Evolutionary conservation across 2,888 invertebrate species (phyloP), one percentile per base, ranked within the genome.

Genomic region (Drepana falcataria): DNA sequence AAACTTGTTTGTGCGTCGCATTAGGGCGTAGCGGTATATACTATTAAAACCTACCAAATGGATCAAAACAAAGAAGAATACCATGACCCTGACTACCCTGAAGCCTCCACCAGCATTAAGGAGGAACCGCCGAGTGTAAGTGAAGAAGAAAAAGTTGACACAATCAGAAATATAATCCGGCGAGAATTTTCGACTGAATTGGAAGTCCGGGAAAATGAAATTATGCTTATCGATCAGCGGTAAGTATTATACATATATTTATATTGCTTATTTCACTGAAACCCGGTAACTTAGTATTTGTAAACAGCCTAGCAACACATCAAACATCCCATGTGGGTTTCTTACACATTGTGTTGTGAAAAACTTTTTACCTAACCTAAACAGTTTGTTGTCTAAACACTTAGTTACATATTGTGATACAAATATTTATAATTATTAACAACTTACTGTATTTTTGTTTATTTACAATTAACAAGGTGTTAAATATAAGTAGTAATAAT

Each of bases 171-270:
- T 35, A 94, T 96, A 53, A 92, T 97, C 40, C 92, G 93, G 63
- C 91, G 91, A 56, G 95, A 96, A 81, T 96, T 97, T 84, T 88
- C 93, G 49, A 92, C 91, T 51, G 96, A 97, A 78, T 86, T 96
- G 7, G 87, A 91, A 51, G 75, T 86, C 1, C 94, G 95, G 71
- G 94, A 95, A 74, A 92, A 93, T 55, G 96, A 96, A 85, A 87
- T 96, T 9, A 89, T 93, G 59, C 85, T 93, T 53, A 94, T 96
- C 57, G 94, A 96, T 73, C 92, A 93, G 59, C 92, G 93, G 80
- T 91, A 94, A 66, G 91, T 88, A 35, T 61, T 64, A 53, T 63
- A 56, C 59, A 48, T 48, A 47, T 37, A 35, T 34, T 54, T 35
- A 5, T 4, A 21, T 21, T 21, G 21, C 21, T 21, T 21, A 1